Base-by-base conservation (phyloP, 2,888 invertebrate species). In the Epistrophe eligans region DNA sequence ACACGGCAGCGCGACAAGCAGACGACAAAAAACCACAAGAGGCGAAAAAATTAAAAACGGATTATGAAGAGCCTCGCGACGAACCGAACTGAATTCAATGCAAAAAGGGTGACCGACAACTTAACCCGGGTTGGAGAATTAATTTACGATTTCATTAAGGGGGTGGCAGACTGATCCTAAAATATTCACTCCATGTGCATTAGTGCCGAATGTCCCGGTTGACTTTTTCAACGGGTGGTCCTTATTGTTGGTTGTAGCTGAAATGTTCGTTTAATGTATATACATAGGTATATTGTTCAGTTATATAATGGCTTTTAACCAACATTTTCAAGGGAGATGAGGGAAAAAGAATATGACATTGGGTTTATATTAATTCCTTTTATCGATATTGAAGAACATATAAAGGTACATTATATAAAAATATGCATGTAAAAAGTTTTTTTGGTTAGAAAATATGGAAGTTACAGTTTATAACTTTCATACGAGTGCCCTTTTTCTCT, bases 11-110 rank as follows among this genome's bases (percentile, higher is more conserved):
- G 66, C 67, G 50, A 76, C 43, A 74, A 43, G 15, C 52, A 55
- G 52, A 71, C 40, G 35, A 55, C 73, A 58, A 64, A 52, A n/a
- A 64, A 62, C 13, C 35, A 73, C 60, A 70, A 66, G 38, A 62
- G 60, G 58, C 48, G 60, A 50, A 73, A 67, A 58, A 83, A 83
- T 83, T 77, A 82, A 82, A 82, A 73, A 83, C 67, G 83, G 83
- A 83, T 83, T 83, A 83, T 67, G 73, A 83, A 83, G 67, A 67
- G 79, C 60, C 52, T 83, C 77, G 73, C 77, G 62, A 67, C 77
- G 35, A 60, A 77, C 67, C 48, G 17, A 48, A 79, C 79, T 70
- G 28, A 5, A 71, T 76, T 43, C 24, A 45, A 48, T 57, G 60
- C 9, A 57, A 38, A 50, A 45, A 28, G 58, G 38, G 45, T 24